Conservation (phyloP, 2,888 invertebrate genomes). For the Andricus quercusramuli region DNA sequence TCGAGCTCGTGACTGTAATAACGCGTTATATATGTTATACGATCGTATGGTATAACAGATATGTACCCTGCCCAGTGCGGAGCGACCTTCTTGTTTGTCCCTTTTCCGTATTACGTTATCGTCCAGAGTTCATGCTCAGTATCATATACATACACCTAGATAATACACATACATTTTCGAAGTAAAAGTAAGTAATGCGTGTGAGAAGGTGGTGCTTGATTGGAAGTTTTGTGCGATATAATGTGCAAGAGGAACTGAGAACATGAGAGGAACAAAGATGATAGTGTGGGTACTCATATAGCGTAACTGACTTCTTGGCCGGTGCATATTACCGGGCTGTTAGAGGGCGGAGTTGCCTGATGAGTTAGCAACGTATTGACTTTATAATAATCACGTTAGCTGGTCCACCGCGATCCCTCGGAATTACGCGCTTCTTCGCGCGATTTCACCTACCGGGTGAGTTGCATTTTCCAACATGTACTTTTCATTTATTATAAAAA, state of each 20-base stretch:
- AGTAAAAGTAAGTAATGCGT: background rate
- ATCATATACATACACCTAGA: background rate
- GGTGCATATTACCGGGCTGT: constrained; percentile 78
- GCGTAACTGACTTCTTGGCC: constrained; percentile 76
- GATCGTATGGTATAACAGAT: constrained; percentile 64
- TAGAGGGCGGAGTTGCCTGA: constrained; percentile 78
- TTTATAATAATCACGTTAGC: constrained; percentile 79
- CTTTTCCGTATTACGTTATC: constrained; percentile 62
- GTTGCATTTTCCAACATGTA: background rate
- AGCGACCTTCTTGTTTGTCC: constrained; percentile 51
- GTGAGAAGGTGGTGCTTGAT: constrained; percentile 11
- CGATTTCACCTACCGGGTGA: constrained; percentile 59
- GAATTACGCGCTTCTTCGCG: constrained; percentile 60
- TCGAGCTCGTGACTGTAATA: constrained; percentile 66
- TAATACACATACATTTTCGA: too few species aligned
- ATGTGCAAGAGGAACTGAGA: constrained; percentile 42
- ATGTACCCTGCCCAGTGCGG: constrained; percentile 45
- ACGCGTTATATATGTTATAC: constrained; percentile 66
- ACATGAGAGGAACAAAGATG: constrained; percentile 45
- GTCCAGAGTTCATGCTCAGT: background rate
- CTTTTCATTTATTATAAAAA: background rate
- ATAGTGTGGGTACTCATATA: constrained; percentile 65
- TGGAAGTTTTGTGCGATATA: constrained; percentile 37
- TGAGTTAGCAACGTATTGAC: constrained; percentile 79
- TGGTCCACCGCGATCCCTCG: constrained; percentile 61